Evolutionary conservation across 2,113 vertebrate genomes (phyloP).

Genomic region (Lophochroa leadbeateri): DNA sequence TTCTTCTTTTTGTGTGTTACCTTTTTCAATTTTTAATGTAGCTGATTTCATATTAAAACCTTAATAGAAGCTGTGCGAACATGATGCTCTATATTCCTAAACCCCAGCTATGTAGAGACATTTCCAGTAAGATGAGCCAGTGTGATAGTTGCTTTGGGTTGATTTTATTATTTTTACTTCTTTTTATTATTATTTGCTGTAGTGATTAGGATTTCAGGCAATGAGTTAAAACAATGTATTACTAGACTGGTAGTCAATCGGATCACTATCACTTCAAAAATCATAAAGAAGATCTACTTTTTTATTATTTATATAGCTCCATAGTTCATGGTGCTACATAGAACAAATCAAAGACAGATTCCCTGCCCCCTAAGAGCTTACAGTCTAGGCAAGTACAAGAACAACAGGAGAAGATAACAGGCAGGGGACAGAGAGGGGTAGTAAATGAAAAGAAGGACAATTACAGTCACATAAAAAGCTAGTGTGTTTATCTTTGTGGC

Average conservation of each 20-base stretch:
- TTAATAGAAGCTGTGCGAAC: neutral
- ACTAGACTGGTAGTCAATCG: slow-evolving; percentile 45
- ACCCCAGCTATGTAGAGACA: neutral
- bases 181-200: neutral
- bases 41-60: neutral
- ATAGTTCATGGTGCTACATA: slow-evolving; percentile 64
- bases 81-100: neutral
- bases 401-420: slow-evolving; percentile 53
- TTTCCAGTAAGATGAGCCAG: neutral
- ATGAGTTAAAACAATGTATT: neutral
- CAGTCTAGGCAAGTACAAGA: slow-evolving; percentile 69
- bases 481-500: neutral
- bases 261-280: slow-evolving; percentile 56
- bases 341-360: slow-evolving; percentile 52
- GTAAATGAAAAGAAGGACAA: slow-evolving; percentile 38
- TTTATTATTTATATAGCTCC: slow-evolving; percentile 71
- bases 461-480: slow-evolving; percentile 49
- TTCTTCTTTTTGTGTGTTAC: neutral
- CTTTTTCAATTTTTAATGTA: neutral
- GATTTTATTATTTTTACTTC: neutral
- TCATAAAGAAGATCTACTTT: slow-evolving; percentile 49
- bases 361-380: slow-evolving; percentile 69
- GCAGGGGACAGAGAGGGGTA: slow-evolving; percentile 10
- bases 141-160: neutral
- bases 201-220: neutral